These are phyloP conservation scores for Amblyraja radiata DNA, from an alignment of 2,797 vertebrate species.

Conservation along the genomic window DNA sequence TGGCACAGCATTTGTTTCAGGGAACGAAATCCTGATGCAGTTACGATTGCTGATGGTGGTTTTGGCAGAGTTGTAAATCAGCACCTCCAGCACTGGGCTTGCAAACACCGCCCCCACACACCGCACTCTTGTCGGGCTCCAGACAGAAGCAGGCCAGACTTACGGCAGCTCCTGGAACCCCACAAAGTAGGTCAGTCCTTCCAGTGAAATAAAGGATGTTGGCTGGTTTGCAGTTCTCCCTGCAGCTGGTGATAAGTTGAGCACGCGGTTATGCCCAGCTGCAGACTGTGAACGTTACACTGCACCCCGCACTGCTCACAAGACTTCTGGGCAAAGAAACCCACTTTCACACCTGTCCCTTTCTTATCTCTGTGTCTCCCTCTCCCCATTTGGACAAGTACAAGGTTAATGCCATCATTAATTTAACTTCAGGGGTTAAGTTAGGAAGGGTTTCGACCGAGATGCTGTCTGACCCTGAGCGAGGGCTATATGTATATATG, in stretches of 20 bases:
- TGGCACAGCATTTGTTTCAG: background rate
- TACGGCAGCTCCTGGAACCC: background rate
- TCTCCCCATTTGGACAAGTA: background rate
- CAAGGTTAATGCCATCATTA: background rate
- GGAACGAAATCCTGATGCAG: background rate
- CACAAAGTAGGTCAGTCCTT: slow-evolving; percentile 2
- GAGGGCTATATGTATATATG: no score
- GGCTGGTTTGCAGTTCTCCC: background rate
- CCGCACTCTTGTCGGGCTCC: background rate
- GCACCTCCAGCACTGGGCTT: background rate
- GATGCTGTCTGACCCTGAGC: no score
- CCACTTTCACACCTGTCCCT: no score
- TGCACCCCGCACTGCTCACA: background rate
- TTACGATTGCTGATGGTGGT: background rate
- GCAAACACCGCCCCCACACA: background rate
- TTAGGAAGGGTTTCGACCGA: no score
- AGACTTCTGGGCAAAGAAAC: background rate
- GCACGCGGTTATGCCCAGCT: background rate
- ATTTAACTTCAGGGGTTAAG: no score
- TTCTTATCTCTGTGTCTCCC: no score
- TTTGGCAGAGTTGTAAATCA: background rate
- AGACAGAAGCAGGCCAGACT: background rate
- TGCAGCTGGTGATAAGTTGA: background rate
- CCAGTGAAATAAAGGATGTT: background rate
- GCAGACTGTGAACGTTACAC: background rate